Conservation (phyloP, 2,113 vertebrate genomes). For the Thomomys bottae region DNA sequence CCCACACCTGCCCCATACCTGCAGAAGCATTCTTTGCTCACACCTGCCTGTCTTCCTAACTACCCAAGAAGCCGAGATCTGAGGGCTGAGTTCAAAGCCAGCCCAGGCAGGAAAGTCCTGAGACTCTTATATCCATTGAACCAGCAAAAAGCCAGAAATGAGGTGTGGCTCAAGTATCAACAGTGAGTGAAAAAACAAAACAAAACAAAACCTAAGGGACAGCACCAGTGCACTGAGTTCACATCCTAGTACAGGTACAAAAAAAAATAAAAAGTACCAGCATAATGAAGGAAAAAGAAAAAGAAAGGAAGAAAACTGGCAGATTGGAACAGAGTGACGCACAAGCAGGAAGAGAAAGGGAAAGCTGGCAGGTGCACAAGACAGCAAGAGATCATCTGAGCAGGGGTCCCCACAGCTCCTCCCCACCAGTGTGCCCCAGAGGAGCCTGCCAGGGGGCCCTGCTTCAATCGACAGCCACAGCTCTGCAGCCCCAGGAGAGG, state of each 20-base stretch:
- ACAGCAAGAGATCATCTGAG: not conserved
- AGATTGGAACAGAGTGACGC: not conserved
- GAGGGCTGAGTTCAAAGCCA: too few species aligned
- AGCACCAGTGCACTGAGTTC: too few species aligned
- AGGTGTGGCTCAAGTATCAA: too few species aligned
- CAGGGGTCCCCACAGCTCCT: not conserved
- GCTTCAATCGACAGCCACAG: not conserved
- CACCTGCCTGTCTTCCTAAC: too few species aligned
- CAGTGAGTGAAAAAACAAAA: too few species aligned
- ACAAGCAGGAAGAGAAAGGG: not conserved
- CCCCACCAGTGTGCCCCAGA: slow-evolving; percentile 3
- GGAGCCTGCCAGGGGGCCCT: not conserved
- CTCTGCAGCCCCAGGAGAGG: not conserved
- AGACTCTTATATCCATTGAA: too few species aligned
- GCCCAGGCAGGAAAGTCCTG: too few species aligned
- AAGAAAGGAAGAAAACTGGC: not conserved
- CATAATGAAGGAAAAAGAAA: not conserved
- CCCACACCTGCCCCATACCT: not conserved
- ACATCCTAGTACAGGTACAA: too few species aligned
- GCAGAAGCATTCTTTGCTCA: not conserved
- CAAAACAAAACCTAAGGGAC: too few species aligned
- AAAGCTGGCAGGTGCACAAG: not conserved
- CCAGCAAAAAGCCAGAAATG: too few species aligned
- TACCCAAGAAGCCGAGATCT: too few species aligned
- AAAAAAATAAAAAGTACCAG: too few species aligned